Evolutionary conservation across 2,797 vertebrate genomes (phyloP), one percentile per base, ranked within the genome.

Genomic region (Synaphobranchus kaupii): DNA sequence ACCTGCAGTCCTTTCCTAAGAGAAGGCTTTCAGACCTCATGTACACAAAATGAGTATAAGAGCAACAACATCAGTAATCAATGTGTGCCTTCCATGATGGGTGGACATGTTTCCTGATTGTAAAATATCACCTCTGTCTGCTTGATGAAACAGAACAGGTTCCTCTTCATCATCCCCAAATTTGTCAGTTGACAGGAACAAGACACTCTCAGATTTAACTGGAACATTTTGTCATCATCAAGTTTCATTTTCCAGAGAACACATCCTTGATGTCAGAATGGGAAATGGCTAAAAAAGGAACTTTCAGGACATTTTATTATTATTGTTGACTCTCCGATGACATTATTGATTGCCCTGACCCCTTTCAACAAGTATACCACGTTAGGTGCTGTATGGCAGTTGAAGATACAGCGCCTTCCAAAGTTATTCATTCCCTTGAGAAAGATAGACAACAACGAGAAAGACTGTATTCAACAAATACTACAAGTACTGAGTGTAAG

Each of bases 161-260:
- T 73, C 28, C 71, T 87, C 90, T 86, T 84, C 86, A 81, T 83
- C 44, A 71, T 60, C 84, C 22, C 34, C 34, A 31, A 39, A 34
- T 39, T 73, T 39, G 34, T 34, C 34, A 4, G 31, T 39, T 13
- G 34, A 31, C 13, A 73, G 31, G 15, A 34, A 73, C 54, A 73
- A 73, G 10, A 39, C 13, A 34, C 71, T 39, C 71, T 73, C 71
- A 39, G 31, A 17, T 39, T 73, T 73, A 13, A 34, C 31, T 39
- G 71, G 4, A 73, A 73, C 71, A 73, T 73, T 73, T 73, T 73
- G 71, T 39, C 71, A 73, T 73, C 71, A 73, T 73, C 68, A 39
- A 28, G 22, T 66, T 66, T 73, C 31, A 73, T 73, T 73, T 73
- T 39, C 28, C 34, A 39, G 13, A 17, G 71, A 39, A 31, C 34